A percentile compares a stretch with the other conserved stretches of the same genome.
Conservation (phyloP, 2,888 invertebrate species). For the Harpalus rubripes region DNA sequence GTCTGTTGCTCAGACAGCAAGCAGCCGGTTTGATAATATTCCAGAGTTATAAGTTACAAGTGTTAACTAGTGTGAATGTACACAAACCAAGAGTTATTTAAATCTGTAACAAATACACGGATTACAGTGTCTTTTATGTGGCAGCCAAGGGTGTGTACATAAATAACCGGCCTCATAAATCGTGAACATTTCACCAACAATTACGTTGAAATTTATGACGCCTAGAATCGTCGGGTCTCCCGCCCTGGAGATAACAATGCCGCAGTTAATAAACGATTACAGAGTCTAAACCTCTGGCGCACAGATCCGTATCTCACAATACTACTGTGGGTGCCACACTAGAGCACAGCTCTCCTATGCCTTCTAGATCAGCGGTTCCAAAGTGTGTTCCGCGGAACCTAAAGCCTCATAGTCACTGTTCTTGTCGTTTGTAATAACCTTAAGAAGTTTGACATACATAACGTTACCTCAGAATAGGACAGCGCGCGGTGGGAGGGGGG, state of each 20-base stretch:
- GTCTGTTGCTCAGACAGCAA: slow-evolving; percentile 6
- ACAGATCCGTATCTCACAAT: slow-evolving; percentile 60
- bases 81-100: slow-evolving; percentile 73
- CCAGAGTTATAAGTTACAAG: slow-evolving; percentile 2
- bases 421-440: too few relatives aligned
- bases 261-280: slow-evolving; percentile 69
- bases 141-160: slow-evolving; percentile 72
- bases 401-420: too few relatives aligned
- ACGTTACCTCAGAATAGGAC: too few relatives aligned
- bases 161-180: slow-evolving; percentile 75
- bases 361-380: too few relatives aligned
- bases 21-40: neutral
- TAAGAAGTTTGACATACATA: too few relatives aligned
- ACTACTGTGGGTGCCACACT: slow-evolving; percentile 60
- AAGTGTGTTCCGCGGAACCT: too few relatives aligned
- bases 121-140: slow-evolving; percentile 76
- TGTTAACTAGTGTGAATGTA: slow-evolving; percentile 19
- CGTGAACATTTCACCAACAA: slow-evolving; percentile 76
- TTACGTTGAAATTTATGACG: slow-evolving; percentile 76
- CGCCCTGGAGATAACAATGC: slow-evolving; percentile 74
- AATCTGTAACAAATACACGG: slow-evolving; percentile 76
- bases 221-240: slow-evolving; percentile 70
- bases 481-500: too few relatives aligned
- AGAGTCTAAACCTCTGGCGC: slow-evolving; percentile 40
- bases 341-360: neutral